Percentiles rank a stretch among this genome's conserved stretches.
phyloP scores from a whole-genome alignment of 2,113 vertebrate species.

The Alaudala cheleensis region DNA sequence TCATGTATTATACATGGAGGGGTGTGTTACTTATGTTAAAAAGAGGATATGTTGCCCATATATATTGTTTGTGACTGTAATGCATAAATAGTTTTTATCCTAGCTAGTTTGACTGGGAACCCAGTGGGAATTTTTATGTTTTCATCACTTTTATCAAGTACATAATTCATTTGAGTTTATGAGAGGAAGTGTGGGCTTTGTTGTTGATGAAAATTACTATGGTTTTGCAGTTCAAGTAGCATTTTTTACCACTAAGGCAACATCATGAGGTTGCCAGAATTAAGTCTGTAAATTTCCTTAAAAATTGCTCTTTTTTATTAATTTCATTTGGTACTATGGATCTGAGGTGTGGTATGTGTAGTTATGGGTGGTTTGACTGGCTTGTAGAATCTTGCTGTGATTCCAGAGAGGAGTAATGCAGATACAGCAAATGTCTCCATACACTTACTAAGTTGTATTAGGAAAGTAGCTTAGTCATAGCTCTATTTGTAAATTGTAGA shows the following conservation, averaged over 20 bases:
- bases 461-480: background rate
- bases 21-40: background rate
- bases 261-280: background rate
- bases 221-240: background rate
- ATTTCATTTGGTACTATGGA: background rate
- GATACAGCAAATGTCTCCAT: background rate
- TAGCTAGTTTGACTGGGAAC: background rate
- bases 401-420: background rate
- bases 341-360: background rate
- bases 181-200: background rate
- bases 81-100: background rate
- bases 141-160: background rate
- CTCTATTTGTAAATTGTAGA: background rate
- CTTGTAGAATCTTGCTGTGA: background rate
- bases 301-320: background rate
- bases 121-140: background rate
- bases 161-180: background rate
- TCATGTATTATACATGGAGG: fast-evolving
- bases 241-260: background rate
- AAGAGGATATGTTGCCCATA: background rate
- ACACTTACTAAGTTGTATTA: background rate
- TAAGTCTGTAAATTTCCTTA: background rate
- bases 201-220: background rate
- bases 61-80: background rate
- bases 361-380: background rate